These are phyloP conservation scores for Pelvicachromis taeniatus DNA, from an alignment of 2,113 vertebrate species.

Conservation along the genomic window DNA sequence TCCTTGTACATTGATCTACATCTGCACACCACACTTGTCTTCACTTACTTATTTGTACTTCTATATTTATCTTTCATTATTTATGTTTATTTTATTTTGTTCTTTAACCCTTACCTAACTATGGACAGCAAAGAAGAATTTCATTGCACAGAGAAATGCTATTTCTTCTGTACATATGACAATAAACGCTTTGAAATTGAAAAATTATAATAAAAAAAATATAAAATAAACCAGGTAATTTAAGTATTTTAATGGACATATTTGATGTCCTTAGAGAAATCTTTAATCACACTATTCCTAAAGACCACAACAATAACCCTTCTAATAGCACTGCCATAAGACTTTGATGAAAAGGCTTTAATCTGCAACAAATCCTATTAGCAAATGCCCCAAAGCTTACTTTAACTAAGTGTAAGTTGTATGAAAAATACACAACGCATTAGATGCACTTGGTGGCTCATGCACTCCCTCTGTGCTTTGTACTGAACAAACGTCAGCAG, in stretches of 20 bases:
- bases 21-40: too few relatives aligned
- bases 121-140: too few relatives aligned
- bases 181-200: too few relatives aligned
- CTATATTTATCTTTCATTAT: too few relatives aligned
- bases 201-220: background rate
- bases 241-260: background rate
- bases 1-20: too few relatives aligned
- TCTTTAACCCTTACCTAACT: too few relatives aligned
- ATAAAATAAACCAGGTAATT: rapidly evolving
- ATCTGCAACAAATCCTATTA: background rate
- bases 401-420: background rate
- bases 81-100: too few relatives aligned
- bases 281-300: background rate
- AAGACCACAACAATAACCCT: background rate
- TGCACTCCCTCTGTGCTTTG: background rate
- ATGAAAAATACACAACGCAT: background rate
- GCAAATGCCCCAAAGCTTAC: background rate
- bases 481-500: background rate
- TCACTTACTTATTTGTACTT: too few relatives aligned
- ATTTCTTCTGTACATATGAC: too few relatives aligned
- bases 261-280: background rate
- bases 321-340: background rate
- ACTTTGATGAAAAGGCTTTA: background rate
- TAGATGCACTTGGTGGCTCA: background rate
- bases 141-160: too few relatives aligned